These are phyloP conservation scores for Passerculus sandwichensis DNA, from an alignment of 2,797 vertebrate species.

Conservation along the genomic window DNA sequence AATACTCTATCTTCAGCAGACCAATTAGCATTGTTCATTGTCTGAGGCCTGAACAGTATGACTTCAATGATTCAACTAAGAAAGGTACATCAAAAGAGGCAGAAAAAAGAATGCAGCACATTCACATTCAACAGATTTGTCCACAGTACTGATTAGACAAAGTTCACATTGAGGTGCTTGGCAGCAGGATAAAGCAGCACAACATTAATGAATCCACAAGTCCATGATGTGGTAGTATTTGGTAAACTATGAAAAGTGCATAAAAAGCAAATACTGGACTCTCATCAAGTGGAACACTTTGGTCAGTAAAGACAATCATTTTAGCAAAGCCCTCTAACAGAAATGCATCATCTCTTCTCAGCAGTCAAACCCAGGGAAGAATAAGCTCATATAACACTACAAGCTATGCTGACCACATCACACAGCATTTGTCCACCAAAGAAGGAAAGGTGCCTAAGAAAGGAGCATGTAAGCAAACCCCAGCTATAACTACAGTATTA, in stretches of 20 bases:
- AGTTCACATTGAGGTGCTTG: not conserved
- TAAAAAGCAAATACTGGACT: not conserved
- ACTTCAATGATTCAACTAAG: not conserved
- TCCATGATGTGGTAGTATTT: not conserved
- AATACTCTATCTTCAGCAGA: not conserved
- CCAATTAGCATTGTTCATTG: not conserved
- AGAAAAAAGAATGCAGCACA: not conserved
- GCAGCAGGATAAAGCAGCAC: not conserved
- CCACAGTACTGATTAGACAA: not conserved
- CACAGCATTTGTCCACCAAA: not conserved
- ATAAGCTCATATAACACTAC: not conserved
- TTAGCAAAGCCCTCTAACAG: not conserved
- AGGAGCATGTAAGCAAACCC: not conserved
- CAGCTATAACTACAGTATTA: not conserved
- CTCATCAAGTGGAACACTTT: rapidly evolving
- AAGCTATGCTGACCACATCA: not conserved
- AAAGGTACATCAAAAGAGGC: not conserved
- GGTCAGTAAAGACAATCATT: not conserved
- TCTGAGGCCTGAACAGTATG: not conserved
- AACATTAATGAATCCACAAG: not conserved
- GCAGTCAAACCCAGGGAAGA: not conserved
- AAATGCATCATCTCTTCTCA: not conserved
- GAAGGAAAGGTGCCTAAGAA: not conserved
- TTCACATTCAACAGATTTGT: not conserved
- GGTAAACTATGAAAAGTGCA: not conserved